Conservation (phyloP, 2,113 vertebrate species). For the Gopherus flavomarginatus region DNA sequence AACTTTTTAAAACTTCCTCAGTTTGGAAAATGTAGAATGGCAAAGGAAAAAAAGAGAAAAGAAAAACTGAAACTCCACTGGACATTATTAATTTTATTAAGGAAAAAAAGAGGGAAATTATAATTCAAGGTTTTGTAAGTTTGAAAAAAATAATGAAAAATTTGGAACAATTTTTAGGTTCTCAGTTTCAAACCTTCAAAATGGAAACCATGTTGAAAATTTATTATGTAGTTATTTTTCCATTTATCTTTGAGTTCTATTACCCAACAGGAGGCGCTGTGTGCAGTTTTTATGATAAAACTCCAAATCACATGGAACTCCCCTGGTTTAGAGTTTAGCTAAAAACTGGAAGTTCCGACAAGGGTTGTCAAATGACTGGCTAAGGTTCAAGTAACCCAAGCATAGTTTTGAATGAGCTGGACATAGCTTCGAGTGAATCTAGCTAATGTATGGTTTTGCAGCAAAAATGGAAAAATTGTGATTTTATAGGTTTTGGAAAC, state of each 20-base stretch:
- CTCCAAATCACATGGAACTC: not conserved
- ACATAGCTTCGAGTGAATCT: not conserved
- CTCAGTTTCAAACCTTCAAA: not conserved
- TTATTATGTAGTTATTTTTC: not conserved
- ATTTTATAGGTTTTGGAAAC: not conserved
- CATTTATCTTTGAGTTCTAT: not conserved
- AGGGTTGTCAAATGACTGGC: not conserved
- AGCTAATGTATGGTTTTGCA: not conserved
- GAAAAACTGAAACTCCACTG: not conserved
- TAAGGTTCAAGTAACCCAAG: not conserved
- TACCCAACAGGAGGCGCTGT: not conserved
- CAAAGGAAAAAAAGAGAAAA: not conserved
- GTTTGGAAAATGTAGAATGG: not conserved
- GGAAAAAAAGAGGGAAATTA: not conserved
- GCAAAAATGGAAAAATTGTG: not conserved
- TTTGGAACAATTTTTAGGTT: not conserved
- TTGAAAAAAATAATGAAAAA: not conserved
- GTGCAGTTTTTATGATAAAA: not conserved
- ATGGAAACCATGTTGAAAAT: not conserved
- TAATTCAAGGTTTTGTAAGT: not conserved
- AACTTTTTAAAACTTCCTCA: not conserved
- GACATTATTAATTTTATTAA: not conserved
- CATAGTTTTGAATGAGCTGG: not conserved
- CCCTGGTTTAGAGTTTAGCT: not conserved
- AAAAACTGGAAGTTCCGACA: not conserved